Base-by-base conservation (phyloP, 2,797 vertebrate genomes). In the Sciaenops ocellatus region DNA sequence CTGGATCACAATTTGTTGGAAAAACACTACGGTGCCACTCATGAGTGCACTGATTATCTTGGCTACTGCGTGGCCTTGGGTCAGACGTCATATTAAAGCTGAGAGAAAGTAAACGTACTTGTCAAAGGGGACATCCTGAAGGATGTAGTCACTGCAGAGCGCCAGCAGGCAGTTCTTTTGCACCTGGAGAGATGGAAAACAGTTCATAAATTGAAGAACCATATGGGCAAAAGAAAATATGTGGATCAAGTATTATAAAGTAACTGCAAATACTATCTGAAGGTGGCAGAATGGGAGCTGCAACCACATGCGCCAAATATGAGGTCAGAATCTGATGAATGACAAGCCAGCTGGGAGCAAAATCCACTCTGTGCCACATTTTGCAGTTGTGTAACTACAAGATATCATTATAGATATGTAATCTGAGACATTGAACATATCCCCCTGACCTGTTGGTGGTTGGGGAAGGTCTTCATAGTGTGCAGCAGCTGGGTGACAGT, bases 81-180 rank as follows among this genome's bases (percentile, higher is more conserved):
- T 72, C 54, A 51, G 16, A 66, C 11, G 3, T 73, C n/a, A 50
- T 46, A 59, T 48, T 59, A 69, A 22, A 73, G 71, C 10, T 47
- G 26, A 30, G 15, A 24, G n/a, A 77, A 76, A 76, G 63, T 3
- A 54, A 78, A 91, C 96, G 93, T 87, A 95, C 98, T 96, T 98
- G 96, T 99, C 97, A 93, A 99, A 99, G n/a, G 97, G 96, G 87
- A 98, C 96, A 63, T 97, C 96, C 85, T 98, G 96, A 82, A 99
- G 97, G 85, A 99, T 97, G 88, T 97, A 95, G 88, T 98, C 97
- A 88, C 96, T 98, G 95, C 97, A 97, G 42, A 99, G 96, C 4
- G 96, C 96, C 90, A 99, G 95, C 68, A 99, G 95, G 81, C 98
- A 98, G 88, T 98, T 98, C 94, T 97, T 98, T 73, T 98, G 97